Base-by-base conservation (phyloP, 1,140 invertebrate species). In the Heterodera schachtii region DNA sequence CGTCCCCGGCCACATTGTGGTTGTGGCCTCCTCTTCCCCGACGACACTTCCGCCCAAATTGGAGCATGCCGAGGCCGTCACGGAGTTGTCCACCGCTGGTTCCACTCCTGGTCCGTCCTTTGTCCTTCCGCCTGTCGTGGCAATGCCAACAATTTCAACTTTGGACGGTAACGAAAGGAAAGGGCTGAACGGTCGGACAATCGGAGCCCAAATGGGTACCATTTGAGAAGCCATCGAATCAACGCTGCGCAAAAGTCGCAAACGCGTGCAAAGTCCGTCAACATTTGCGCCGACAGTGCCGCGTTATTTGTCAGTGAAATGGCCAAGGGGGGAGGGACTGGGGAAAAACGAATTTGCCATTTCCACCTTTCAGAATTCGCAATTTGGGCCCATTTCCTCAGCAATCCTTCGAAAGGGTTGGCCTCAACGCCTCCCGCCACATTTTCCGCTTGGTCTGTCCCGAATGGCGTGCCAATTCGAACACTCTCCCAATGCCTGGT, bases 181-280 rank as follows among this genome's bases (percentile, higher is more conserved):
- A 31, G 31, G 31, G 31, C 31, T 31, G 52, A 52, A 31, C 31
- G 31, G 31, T 19, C 5, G 57, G 16, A 64, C 57, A 64, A 64
- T 64, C 19, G 57, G 57, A 64, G 57, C 57, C 57, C 57, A 64
- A 64, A 64, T 64, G 57, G 57, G 21, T 31, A 69, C n/a, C 19
- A 66, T 78, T 78, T 78, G 41, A 78, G 76, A 78, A 46, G 47
- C 76, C 47, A 78, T 78, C 60, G 76, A 78, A 21, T 78, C 76
- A 31, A 78, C 76, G 1, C 64, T 78, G n/a, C 66, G 76, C n/a
- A 78, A 78, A 46, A 78, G 76, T 70, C 76, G 76, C 44, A 78
- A 78, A 46, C 76, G 70, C 31, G 9, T 44, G 70, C 76, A 78
- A 52, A 70, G 76, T 67, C 52, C 57, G 57, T 64, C 57, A 11